phyloP scores from a whole-genome alignment of 2,113 vertebrate species.

The Albula glossodonta region DNA sequence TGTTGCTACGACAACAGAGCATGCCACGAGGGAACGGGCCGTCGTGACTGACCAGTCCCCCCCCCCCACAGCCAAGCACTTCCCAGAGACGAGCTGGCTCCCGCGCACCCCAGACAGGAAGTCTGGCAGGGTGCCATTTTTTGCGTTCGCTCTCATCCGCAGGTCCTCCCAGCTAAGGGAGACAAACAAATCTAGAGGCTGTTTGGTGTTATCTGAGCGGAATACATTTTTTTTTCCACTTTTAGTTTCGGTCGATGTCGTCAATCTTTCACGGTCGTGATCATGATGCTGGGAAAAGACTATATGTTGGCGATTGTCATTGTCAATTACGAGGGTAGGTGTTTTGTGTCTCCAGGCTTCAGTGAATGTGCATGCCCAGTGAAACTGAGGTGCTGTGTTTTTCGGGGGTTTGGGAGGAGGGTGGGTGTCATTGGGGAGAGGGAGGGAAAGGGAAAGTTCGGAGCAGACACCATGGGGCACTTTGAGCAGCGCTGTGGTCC shows the following conservation, averaged over 20 bases:
- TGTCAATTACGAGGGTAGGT: conserved; percentile 46
- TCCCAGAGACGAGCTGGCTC: conserved; percentile 39
- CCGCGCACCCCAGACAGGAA: conserved; percentile 53
- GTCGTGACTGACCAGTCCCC: conserved; percentile 59
- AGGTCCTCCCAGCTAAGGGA: neutral
- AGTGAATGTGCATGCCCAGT: conserved; percentile 8
- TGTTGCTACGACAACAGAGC: conserved; percentile 72
- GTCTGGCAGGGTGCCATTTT: conserved; percentile 44
- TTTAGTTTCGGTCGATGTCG: neutral
- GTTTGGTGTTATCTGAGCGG: conserved; percentile 19
- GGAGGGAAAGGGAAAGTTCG: conserved; percentile 3
- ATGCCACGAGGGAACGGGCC: conserved; percentile 50
- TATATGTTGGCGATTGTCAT: conserved; percentile 44
- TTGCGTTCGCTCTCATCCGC: neutral
- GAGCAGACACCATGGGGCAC: neutral
- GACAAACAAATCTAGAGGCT: conserved; percentile 17
- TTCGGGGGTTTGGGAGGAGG: neutral
- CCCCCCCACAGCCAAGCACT: conserved; percentile 48
- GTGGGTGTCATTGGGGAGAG: neutral
- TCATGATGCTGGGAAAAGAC: conserved; percentile 35
- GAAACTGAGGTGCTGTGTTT: neutral
- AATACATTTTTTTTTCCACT: neutral
- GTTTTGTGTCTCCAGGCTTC: conserved; percentile 6
- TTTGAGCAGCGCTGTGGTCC: neutral
- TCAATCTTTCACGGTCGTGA: neutral